These are phyloP conservation scores for Deladenus siricidicola DNA, from an alignment of 2,888 invertebrate genomes.

Conservation along the genomic window DNA sequence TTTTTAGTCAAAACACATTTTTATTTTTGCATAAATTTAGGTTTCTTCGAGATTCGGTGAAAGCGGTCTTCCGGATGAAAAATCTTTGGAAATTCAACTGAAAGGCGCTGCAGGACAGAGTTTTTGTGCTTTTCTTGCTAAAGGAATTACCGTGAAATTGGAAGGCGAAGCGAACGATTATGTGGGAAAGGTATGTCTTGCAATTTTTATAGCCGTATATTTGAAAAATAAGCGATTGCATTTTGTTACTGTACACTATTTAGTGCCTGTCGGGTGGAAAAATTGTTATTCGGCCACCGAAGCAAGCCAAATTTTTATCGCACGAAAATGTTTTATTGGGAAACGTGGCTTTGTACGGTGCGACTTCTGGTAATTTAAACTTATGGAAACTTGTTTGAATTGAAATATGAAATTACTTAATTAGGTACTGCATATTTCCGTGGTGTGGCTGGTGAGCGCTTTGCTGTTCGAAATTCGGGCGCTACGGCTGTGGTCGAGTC, in stretches of 20 bases:
- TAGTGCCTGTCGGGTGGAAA: slow-evolving; percentile 86
- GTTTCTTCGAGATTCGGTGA: slow-evolving; percentile 48
- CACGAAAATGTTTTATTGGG: slow-evolving; percentile 93
- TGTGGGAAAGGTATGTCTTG: slow-evolving; percentile 68
- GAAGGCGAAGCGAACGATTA: slow-evolving; percentile 98
- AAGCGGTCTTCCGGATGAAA: slow-evolving; percentile 38
- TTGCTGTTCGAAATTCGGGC: slow-evolving; percentile 95
- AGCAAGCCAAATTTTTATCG: slow-evolving; percentile 69
- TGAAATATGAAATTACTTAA: background rate
- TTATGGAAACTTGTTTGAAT: background rate
- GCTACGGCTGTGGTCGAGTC: slow-evolving; percentile 91
- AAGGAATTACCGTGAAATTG: slow-evolving; percentile 77
- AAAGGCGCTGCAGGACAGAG: slow-evolving; percentile 95
- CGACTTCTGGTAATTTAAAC: slow-evolving; percentile 68
- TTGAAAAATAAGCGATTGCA: background rate
- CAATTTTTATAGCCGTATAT: background rate
- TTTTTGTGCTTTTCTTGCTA: slow-evolving; percentile 90
- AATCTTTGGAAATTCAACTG: slow-evolving; percentile 69
- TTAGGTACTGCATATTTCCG: slow-evolving; percentile 62
- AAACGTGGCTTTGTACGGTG: slow-evolving; percentile 94
- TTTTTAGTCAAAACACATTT: background rate
- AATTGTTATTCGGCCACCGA: slow-evolving; percentile 83
- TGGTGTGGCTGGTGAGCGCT: slow-evolving; percentile 93
- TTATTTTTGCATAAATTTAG: slow-evolving; percentile 15
- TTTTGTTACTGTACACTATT: slow-evolving; percentile 12